These are phyloP conservation scores for Equus przewalskii DNA, from an alignment of 2,113 vertebrate species.

Conservation along the genomic window DNA sequence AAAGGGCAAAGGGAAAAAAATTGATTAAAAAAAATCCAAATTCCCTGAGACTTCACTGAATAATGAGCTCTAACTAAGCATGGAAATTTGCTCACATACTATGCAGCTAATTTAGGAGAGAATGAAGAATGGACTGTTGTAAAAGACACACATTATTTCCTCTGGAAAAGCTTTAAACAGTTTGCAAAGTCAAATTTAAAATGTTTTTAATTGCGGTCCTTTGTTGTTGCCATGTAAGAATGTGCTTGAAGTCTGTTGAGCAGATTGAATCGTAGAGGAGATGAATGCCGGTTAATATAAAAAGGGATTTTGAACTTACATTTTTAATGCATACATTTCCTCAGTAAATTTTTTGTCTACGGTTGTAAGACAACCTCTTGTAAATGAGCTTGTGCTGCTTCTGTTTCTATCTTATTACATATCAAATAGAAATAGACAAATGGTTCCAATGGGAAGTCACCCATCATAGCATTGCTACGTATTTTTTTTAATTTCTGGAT, in stretches of 20 bases:
- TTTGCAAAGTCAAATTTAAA: slow-evolving; percentile 81
- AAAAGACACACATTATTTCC: slow-evolving; percentile 80
- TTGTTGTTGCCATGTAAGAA: slow-evolving; percentile 73
- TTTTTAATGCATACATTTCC: slow-evolving; percentile 55
- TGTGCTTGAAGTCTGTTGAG: slow-evolving; percentile 59
- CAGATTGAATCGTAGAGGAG: slow-evolving; percentile 66
- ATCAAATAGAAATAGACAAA: slow-evolving; percentile 63
- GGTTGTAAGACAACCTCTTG: slow-evolving; percentile 6
- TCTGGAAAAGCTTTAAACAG: slow-evolving; percentile 78
- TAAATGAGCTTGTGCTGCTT: slow-evolving; percentile 41
- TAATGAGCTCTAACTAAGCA: slow-evolving; percentile 80
- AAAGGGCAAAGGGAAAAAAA: slow-evolving; percentile 73
- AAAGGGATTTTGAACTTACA: slow-evolving; percentile 58
- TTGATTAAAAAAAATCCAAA: slow-evolving; percentile 63
- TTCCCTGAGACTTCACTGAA: slow-evolving; percentile 76
- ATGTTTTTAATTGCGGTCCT: slow-evolving; percentile 78
- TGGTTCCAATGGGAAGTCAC: slow-evolving; percentile 14
- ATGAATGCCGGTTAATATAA: slow-evolving; percentile 55
- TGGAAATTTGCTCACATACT: slow-evolving; percentile 77
- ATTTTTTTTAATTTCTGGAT: background rate
- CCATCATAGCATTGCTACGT: background rate
- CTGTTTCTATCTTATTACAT: slow-evolving; percentile 3
- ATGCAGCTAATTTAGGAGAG: slow-evolving; percentile 80
- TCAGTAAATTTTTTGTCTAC: slow-evolving; percentile 39
- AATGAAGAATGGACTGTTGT: slow-evolving; percentile 72